Conservation (phyloP, 2,888 invertebrate species). For the Norana najaformis region DNA sequence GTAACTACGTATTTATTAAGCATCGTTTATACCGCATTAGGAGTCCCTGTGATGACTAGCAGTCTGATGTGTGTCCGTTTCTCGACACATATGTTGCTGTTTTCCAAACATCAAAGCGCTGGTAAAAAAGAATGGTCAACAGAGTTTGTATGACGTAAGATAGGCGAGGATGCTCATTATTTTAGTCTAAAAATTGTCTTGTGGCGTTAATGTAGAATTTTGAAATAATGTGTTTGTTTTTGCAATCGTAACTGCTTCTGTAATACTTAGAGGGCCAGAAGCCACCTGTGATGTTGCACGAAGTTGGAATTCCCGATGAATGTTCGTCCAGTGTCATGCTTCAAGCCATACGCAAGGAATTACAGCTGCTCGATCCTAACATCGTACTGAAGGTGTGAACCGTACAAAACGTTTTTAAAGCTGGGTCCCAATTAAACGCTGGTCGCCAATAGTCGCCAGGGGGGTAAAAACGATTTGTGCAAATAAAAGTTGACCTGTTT, state of each 20-base stretch:
- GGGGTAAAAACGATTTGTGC: no score
- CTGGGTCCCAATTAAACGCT: no score
- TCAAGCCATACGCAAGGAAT: conserved; percentile 18
- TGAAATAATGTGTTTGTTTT: not conserved
- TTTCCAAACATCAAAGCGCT: not conserved
- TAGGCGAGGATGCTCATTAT: not conserved
- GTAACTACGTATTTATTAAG: no score
- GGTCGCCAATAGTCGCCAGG: no score
- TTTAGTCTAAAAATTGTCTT: not conserved
- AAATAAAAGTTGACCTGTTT: no score
- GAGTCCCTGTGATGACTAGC: no score
- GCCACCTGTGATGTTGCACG: conserved; percentile 22
- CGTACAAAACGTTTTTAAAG: no score
- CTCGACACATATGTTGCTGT: not conserved
- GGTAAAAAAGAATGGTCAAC: not conserved
- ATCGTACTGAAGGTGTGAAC: conserved; percentile 10
- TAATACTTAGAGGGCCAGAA: not conserved
- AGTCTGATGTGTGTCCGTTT: no score
- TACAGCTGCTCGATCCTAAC: not conserved
- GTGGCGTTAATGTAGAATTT: not conserved
- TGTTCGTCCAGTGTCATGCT: conserved; percentile 15
- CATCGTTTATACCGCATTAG: no score
- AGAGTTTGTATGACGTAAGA: not conserved
- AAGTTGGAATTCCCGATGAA: conserved; percentile 21
- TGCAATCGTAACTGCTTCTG: not conserved